A percentile compares a stretch with the other conserved stretches of the same genome.
These are phyloP conservation scores for Harlomillsia oculata DNA, from an alignment of 1,140 invertebrate species.

Conservation along the genomic window DNA sequence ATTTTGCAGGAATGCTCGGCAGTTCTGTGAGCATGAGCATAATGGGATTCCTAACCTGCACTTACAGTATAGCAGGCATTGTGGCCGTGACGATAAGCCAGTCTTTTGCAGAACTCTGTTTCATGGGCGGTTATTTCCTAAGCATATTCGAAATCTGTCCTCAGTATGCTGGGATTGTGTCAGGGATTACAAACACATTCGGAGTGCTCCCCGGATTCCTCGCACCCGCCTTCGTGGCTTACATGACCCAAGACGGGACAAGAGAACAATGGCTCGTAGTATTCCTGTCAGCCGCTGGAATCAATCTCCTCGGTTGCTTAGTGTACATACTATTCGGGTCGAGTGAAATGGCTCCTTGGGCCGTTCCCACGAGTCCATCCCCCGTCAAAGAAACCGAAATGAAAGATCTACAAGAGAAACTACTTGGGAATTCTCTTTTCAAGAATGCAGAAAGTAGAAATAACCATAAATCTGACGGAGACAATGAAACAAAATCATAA, in stretches of 20 bases:
- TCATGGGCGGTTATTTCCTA: constrained; percentile 38
- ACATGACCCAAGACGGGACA: constrained; percentile 37
- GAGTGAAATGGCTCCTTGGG: constrained; percentile 41
- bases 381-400: constrained; percentile 2
- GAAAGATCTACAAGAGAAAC: constrained; percentile 15
- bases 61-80: constrained; percentile 27
- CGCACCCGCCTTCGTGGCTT: constrained; percentile 33
- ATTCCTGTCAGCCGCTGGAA: constrained; percentile 36
- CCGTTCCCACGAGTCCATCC: background rate
- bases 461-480: too few species aligned
- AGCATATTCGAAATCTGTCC: constrained; percentile 38
- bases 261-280: constrained; percentile 37
- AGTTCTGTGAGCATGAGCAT: background rate
- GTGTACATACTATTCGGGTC: constrained; percentile 41
- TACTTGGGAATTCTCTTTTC: too few species aligned
- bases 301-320: constrained; percentile 39
- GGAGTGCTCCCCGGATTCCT: constrained; percentile 39
- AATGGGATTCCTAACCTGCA: constrained; percentile 22
- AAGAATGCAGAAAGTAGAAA: too few species aligned
- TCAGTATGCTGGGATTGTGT: constrained; percentile 38
- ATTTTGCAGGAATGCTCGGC: constrained; percentile 19
- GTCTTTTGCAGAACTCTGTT: constrained; percentile 32
- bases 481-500: too few species aligned
- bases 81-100: constrained; percentile 27
- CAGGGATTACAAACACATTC: constrained; percentile 40